These are phyloP conservation scores for Brienomyrus brachyistius DNA, from an alignment of 2,113 vertebrate genomes.

Conservation along the genomic window DNA sequence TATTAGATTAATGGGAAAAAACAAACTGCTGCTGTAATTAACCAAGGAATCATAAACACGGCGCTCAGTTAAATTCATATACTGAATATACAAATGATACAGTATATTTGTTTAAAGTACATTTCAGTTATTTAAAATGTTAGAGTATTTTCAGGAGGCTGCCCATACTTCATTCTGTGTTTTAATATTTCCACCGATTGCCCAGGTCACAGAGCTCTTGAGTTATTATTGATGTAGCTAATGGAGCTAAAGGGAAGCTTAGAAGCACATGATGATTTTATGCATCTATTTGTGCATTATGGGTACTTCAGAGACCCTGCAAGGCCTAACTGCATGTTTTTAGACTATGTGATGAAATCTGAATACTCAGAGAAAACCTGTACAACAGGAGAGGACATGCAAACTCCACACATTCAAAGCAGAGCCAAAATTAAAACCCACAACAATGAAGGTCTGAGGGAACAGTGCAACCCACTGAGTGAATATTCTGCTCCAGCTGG, in stretches of 20 bases:
- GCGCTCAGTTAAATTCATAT: background rate
- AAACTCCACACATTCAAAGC: background rate
- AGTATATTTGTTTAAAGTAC: background rate
- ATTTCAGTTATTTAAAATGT: background rate
- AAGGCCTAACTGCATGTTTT: background rate
- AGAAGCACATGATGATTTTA: background rate
- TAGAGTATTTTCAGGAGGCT: background rate
- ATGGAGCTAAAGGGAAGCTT: background rate
- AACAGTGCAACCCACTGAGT: background rate
- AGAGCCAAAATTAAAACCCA: background rate
- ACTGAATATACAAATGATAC: background rate
- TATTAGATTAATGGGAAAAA: background rate
- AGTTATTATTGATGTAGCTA: background rate
- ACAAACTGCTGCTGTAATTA: background rate
- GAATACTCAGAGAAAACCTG: background rate
- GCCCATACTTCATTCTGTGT: background rate
- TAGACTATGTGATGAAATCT: background rate
- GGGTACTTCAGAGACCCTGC: background rate
- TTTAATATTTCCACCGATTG: background rate
- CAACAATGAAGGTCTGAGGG: background rate
- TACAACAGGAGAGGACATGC: background rate
- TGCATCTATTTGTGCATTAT: background rate
- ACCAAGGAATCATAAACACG: background rate
- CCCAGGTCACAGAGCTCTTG: background rate
- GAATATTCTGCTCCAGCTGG: background rate